phyloP scores from a whole-genome alignment of 2,113 vertebrate genomes.

The Elaphurus davidianus region DNA sequence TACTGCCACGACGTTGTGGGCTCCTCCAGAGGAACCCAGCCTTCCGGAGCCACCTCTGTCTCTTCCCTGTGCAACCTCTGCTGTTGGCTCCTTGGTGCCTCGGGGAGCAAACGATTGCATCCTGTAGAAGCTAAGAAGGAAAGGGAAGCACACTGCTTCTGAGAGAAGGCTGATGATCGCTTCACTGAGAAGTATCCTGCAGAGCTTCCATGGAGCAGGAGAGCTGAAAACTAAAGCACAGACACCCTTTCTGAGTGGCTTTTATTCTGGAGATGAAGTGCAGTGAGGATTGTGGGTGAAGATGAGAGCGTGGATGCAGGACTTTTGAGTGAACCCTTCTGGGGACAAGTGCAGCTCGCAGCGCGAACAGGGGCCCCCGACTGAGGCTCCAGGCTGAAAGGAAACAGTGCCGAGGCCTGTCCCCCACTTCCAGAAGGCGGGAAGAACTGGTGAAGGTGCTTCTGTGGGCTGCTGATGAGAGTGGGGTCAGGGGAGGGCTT shows the following conservation, averaged over 20 bases:
- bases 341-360: background rate
- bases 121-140: background rate
- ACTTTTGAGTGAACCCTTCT: background rate
- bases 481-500: background rate
- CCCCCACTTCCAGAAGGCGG: background rate
- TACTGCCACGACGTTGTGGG: fast-evolving
- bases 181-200: background rate
- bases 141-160: background rate
- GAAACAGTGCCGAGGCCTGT: background rate
- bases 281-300: too few relatives aligned
- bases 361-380: background rate
- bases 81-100: background rate
- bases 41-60: background rate
- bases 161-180: background rate
- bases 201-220: background rate
- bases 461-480: background rate
- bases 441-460: background rate
- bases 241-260: background rate
- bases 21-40: background rate
- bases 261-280: background rate
- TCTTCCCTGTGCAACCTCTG: background rate
- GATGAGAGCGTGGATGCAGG: fast-evolving
- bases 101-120: background rate
- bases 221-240: background rate
- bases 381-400: too few relatives aligned